Evolutionary conservation across 1,140 invertebrate genomes (phyloP), one percentile per base, ranked within the genome.

Genomic region (Notospermus geniculatus): DNA sequence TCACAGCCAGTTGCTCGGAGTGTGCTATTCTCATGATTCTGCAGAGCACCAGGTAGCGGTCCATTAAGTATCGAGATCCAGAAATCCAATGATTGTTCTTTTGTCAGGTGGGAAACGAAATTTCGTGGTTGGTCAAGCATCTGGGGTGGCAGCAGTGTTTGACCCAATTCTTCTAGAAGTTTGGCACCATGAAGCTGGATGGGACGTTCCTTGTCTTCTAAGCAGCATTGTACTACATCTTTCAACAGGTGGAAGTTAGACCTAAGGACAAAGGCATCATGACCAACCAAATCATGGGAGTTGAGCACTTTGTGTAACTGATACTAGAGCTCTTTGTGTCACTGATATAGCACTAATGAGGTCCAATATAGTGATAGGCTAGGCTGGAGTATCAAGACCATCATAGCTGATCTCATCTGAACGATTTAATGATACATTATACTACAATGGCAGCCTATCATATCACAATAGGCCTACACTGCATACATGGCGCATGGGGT

Each of bases 1-100:
- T 91, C 88, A 74, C 89, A 91, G 1, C 86, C 87, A 2, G 86
- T 84, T 5, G 88, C 87, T 66, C 87, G 84, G n/a, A 90, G 83
- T 2, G 84, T 76, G 1, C 82, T 73, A 62, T 83, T 74, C 0
- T 50, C 53, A 19, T 74, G 70, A 60, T 78, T 71, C 68, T 85
- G 82, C 41, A 84, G 62, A 57, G 71, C 76, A 4, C 66, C 53
- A 1, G 84, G 84, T 22, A 88, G 68, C 0, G 85, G 83, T 1
- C 82, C 82, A 52, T 70, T 74, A 23, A 88, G 64, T 1, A 88
- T 69, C 22, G 72, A 80, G 53, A 81, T 73, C 87, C 87, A 88
- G 72, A 88, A 84, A 7, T 72, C 63, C 22, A 68, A 63, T 11
- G 71, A 36, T 36, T 36, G 32, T 15, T 36, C 32, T 7, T 4